Conservation (phyloP, 1,140 invertebrate genomes). For the Sycophaga agraensis region DNA sequence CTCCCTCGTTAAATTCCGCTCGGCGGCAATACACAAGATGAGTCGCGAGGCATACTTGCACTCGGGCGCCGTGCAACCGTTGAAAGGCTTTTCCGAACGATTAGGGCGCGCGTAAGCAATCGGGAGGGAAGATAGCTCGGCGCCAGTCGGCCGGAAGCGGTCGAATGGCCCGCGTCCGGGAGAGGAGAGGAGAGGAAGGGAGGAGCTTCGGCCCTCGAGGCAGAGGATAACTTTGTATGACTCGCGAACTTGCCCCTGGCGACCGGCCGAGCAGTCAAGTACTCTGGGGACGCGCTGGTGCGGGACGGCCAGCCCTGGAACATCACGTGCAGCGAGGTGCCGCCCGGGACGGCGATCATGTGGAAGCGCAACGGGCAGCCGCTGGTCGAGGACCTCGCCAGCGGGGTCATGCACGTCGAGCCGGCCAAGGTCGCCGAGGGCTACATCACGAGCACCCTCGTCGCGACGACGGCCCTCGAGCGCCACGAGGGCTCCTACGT, state of each 20-base stretch:
- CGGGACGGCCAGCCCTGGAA: conserved; percentile 44
- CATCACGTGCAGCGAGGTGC: conserved; percentile 43
- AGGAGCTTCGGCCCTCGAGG: no score
- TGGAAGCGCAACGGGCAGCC: conserved; percentile 51
- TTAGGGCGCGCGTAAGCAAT: no score
- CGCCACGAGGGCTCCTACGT: conserved; percentile 50
- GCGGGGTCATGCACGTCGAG: conserved; percentile 39
- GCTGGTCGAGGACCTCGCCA: conserved; percentile 41
- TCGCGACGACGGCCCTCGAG: conserved; percentile 36
- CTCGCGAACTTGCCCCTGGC: neutral
- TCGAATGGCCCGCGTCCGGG: no score
- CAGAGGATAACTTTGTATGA: no score
- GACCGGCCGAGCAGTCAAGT: conserved; percentile 33
- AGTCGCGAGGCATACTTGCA: no score
- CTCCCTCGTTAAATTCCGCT: no score
- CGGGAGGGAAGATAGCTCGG: no score
- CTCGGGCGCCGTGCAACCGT: no score
- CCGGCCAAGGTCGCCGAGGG: conserved; percentile 17
- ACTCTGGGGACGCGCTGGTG: conserved; percentile 35
- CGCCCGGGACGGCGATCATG: conserved; percentile 33
- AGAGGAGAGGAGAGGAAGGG: neutral
- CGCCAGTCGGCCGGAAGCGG: neutral
- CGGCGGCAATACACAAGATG: no score
- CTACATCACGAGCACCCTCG: conserved; percentile 34
- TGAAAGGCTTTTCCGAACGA: no score